Conservation (phyloP, 64 coral and sea anemone species). For the Actinia equina region DNA sequence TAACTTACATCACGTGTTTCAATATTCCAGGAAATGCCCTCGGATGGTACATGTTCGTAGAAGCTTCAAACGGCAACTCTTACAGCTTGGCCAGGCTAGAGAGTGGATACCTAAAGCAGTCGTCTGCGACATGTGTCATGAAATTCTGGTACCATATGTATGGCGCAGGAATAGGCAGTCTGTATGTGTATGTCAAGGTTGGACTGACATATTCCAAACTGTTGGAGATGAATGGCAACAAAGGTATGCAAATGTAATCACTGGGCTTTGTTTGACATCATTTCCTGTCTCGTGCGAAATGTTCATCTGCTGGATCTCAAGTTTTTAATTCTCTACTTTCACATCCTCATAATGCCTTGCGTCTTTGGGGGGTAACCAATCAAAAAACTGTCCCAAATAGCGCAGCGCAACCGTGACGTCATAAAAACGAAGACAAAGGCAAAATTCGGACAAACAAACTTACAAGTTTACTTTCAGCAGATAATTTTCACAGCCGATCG, state of each 20-base stretch:
- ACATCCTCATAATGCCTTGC: too few relatives aligned
- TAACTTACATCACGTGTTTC: neutral
- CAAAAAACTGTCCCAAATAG: too few relatives aligned
- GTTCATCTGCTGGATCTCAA: too few relatives aligned
- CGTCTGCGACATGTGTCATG: constrained; percentile 69
- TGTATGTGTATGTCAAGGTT: constrained; percentile 83
- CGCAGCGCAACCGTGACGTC: too few relatives aligned
- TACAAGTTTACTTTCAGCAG: too few relatives aligned
- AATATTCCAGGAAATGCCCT: constrained; percentile 60
- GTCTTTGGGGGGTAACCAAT: too few relatives aligned
- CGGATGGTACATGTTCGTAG: constrained; percentile 97
- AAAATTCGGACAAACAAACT: too few relatives aligned
- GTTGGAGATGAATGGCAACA: constrained; percentile 65
- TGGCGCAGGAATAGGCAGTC: constrained; percentile 70
- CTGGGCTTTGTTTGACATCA: too few relatives aligned
- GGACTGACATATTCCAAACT: constrained; percentile 57
- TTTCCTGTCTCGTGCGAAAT: too few relatives aligned
- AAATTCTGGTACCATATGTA: constrained; percentile 99
- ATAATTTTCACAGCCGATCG: too few relatives aligned
- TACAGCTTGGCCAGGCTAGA: constrained; percentile 80
- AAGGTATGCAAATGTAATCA: constrained; percentile 48
- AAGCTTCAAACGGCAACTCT: constrained; percentile 76
- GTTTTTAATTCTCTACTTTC: too few relatives aligned
- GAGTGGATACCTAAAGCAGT: constrained; percentile 68
- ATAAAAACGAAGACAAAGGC: too few relatives aligned